Conservation (phyloP, 2,113 vertebrate genomes). For the Alethe castanea region DNA sequence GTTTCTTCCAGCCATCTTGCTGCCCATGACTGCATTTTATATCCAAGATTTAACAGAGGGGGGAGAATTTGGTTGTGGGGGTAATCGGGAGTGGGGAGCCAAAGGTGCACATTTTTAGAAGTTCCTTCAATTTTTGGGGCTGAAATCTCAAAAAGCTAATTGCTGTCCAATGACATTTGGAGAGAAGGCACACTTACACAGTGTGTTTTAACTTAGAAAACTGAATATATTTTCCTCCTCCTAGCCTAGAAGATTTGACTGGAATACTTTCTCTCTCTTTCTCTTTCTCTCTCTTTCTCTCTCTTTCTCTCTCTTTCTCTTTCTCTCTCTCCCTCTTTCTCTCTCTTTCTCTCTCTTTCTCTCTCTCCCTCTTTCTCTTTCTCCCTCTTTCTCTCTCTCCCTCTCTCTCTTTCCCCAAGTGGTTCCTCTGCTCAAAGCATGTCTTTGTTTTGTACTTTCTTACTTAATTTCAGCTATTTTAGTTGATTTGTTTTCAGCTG, state of each 20-base stretch:
- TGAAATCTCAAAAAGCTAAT: neutral
- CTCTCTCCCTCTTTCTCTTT: too few relatives aligned
- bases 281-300: too few relatives aligned
- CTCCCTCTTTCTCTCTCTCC: too few relatives aligned
- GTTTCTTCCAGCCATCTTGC: neutral
- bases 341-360: neutral
- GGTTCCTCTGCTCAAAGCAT: neutral
- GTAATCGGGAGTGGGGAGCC: neutral
- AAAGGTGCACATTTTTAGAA: neutral
- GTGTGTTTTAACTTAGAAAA: neutral
- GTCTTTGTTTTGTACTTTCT: neutral
- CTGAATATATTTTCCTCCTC: neutral
- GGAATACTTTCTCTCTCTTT: neutral
- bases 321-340: too few relatives aligned
- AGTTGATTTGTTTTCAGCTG: neutral
- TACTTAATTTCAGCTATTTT: neutral
- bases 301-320: too few relatives aligned
- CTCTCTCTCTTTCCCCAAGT: neutral
- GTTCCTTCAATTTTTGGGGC: neutral
- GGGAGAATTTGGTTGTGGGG: neutral
- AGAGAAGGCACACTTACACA: neutral
- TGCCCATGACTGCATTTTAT: neutral
- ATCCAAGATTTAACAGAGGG: neutral
- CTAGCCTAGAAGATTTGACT: neutral
- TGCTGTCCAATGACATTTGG: neutral